Conservation (phyloP, 2,888 invertebrate species). For the Gasteruption jaculator region DNA sequence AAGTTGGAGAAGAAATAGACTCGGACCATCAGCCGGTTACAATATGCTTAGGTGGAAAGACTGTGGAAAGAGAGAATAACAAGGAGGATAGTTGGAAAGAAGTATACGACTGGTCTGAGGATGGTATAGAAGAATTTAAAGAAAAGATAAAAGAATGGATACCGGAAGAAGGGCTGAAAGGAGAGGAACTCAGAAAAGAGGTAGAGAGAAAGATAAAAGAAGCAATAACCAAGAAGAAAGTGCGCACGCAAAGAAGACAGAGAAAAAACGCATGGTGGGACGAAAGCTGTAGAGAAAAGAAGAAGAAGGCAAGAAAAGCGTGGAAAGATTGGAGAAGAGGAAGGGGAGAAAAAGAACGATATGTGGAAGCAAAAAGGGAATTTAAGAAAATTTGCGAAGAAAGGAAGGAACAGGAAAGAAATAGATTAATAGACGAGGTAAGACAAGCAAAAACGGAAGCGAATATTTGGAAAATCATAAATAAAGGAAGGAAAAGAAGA, state of each 20-base stretch:
- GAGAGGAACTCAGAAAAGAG: too few relatives aligned
- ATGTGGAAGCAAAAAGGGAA: not conserved
- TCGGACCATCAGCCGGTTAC: too few relatives aligned
- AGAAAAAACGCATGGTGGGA: too few relatives aligned
- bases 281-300: not conserved
- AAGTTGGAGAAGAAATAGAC: too few relatives aligned
- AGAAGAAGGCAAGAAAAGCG: too few relatives aligned
- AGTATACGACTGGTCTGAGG: not conserved
- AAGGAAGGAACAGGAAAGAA: not conserved
- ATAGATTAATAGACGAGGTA: not conserved
- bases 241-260: too few relatives aligned
- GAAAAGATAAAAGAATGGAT: too few relatives aligned
- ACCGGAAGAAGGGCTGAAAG: slow-evolving; percentile 11
- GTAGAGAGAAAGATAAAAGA: not conserved
- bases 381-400: not conserved
- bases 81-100: too few relatives aligned
- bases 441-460: not conserved
- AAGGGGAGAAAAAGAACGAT: not conserved
- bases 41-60: too few relatives aligned
- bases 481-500: not conserved
- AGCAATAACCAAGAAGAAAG: not conserved
- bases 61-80: too few relatives aligned
- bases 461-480: not conserved
- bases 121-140: not conserved
- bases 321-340: not conserved